phyloP scores from a whole-genome alignment of 2,113 vertebrate genomes.

The Martes martes region DNA sequence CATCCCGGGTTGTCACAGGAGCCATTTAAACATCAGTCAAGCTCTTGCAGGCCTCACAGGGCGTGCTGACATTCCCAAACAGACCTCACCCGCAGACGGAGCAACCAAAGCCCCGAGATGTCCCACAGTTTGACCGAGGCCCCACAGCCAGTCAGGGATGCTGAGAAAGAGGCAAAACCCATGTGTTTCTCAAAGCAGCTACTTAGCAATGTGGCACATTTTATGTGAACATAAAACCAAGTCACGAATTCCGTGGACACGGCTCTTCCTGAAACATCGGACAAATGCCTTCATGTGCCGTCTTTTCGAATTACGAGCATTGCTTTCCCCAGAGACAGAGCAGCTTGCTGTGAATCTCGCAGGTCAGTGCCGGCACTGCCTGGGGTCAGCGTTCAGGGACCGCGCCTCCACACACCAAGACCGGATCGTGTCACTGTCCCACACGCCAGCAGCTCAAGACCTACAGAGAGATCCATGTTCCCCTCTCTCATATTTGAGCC shows the following conservation, averaged over 20 bases:
- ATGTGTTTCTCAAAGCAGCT: neutral
- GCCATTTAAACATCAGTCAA: neutral
- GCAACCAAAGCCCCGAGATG: neutral
- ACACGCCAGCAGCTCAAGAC: neutral
- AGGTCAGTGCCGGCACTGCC: neutral
- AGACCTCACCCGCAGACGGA: neutral
- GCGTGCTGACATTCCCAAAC: neutral
- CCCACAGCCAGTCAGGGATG: neutral
- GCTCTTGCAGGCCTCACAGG: neutral
- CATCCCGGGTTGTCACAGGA: neutral
- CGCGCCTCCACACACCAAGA: no score
- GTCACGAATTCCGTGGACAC: neutral
- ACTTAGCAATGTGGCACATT: neutral
- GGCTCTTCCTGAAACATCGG: neutral
- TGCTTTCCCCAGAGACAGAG: neutral
- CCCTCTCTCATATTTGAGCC: neutral
- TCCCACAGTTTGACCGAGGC: neutral
- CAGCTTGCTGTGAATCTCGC: neutral
- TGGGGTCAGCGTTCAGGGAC: neutral
- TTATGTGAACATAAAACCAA: neutral
- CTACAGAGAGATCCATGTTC: neutral
- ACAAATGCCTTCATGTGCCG: fast-evolving
- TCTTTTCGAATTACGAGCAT: neutral
- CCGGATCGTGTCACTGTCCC: neutral
- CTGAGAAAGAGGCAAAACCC: neutral